Evolutionary conservation across 2,888 invertebrate species (phyloP), one percentile per base, ranked within the genome.

Genomic region (Ophion ellenae): DNA sequence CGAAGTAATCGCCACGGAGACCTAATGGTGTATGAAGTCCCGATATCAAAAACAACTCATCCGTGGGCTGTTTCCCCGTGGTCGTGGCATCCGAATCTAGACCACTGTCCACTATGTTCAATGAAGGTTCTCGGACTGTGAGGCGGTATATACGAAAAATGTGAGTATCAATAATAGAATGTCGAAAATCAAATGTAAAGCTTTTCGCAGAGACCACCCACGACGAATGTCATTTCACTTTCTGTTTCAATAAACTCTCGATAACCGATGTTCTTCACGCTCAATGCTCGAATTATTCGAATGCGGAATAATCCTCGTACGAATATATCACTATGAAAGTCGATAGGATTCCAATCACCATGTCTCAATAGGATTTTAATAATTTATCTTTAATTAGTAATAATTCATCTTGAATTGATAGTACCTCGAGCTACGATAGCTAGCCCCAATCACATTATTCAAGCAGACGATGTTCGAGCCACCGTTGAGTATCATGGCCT

Each of bases 1-100:
- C 89, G 89, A 92, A 93, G 93, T 93, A 93, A 94, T 93, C 92
- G 90, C 89, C 89, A 82, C 75, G 77, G 89, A 88, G 77, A 90
- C 88, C 91, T 93, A 94, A 94, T 94, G 94, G 93, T 89, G 91
- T 91, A 93, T 93, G 87, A 94, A 93, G 90, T 88, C 89, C 92
- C 90, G 94, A 94, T 94, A 94, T 91, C 92, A 91, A 92, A 81
- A 92, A 92, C 91, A 92, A 91, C 90, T 91, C 91, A 84, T 79
- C 84, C 84, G 78, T 78, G 78, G 40, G 40, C 47, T 47, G 63
- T 24, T 11, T 73, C 40, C 81, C 78, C 81, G 81, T 59, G 7
- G 36, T 59, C n/a, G 73, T 77, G 71, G 80, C 76, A 77, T 77
- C 66, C 59, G 70, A 73, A 20, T 76, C 47, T 77, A 61, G 78